Percentiles rank a stretch among this genome's conserved stretches.
These are phyloP conservation scores for Phyllotis vaccarum DNA, from an alignment of 2,797 vertebrate species.

Conservation along the genomic window DNA sequence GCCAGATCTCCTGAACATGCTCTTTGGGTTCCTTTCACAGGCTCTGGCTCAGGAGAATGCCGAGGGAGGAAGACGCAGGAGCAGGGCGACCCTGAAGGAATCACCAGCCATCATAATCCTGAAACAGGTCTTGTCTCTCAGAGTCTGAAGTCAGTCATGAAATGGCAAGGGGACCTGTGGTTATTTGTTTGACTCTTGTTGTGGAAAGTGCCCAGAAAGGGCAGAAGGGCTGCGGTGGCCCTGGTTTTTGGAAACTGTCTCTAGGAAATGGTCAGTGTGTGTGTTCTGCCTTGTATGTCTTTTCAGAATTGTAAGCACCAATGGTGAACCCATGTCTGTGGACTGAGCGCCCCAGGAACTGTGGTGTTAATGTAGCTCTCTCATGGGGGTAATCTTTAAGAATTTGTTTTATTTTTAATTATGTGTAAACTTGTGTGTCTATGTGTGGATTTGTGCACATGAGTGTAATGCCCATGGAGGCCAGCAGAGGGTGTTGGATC, in stretches of 20 bases:
- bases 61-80: slow-evolving; percentile 59
- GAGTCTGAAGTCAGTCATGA: background rate
- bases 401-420: background rate
- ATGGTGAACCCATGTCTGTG: background rate
- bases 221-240: background rate
- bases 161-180: background rate
- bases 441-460: background rate
- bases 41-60: slow-evolving; percentile 60
- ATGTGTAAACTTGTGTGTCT: background rate
- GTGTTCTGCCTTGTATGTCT: background rate
- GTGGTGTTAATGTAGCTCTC: background rate
- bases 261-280: background rate
- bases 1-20: slow-evolving; percentile 43
- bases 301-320: background rate
- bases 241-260: background rate
- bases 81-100: slow-evolving; percentile 55
- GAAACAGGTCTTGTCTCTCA: slow-evolving; percentile 65
- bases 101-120: background rate
- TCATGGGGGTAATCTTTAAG: background rate
- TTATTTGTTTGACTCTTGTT: background rate
- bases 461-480: background rate
- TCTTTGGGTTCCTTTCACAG: slow-evolving; percentile 57
- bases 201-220: background rate
- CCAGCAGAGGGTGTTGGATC: background rate
- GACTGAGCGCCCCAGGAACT: background rate